Evolutionary conservation across 1,140 invertebrate species (phyloP).

Genomic region (Oscheius sp.): DNA sequence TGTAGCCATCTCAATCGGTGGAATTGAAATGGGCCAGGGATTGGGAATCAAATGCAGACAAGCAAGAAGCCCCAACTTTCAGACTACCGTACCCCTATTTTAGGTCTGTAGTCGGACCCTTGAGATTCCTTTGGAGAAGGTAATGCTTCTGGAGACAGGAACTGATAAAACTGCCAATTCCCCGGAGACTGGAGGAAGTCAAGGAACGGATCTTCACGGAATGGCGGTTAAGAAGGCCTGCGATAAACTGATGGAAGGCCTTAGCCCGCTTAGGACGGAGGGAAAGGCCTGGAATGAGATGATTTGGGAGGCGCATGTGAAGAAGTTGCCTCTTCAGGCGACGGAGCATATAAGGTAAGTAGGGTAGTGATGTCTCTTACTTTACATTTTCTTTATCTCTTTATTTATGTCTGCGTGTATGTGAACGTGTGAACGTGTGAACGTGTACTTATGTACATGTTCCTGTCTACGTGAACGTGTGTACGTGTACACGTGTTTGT

Average conservation of each 20-base stretch:
- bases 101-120: no score
- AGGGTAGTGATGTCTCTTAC: conserved; percentile 2
- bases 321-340: conserved; percentile 36
- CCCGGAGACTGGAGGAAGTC: conserved; percentile 83
- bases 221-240: conserved; percentile 72
- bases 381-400: no score
- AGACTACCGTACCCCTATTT: no score
- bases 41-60: conserved; percentile 45
- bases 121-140: conserved; percentile 70
- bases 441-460: no score
- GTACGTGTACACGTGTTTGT: no score
- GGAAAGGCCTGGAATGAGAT: conserved; percentile 78
- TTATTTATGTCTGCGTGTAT: no score
- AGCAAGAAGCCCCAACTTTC: conserved; percentile 40
- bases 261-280: conserved; percentile 75
- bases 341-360: conserved; percentile 40
- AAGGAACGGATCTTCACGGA: conserved; percentile 84
- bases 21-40: conserved; percentile 54
- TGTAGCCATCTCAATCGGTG: conserved; percentile 45
- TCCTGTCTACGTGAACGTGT: no score
- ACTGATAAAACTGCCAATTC: conserved; percentile 92
- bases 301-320: conserved; percentile 68
- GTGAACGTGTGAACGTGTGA: no score
- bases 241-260: conserved; percentile 73
- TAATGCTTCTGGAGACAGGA: conserved; percentile 80